Conservation (phyloP, 2,113 vertebrate genomes). For the Trinectes maculatus region DNA sequence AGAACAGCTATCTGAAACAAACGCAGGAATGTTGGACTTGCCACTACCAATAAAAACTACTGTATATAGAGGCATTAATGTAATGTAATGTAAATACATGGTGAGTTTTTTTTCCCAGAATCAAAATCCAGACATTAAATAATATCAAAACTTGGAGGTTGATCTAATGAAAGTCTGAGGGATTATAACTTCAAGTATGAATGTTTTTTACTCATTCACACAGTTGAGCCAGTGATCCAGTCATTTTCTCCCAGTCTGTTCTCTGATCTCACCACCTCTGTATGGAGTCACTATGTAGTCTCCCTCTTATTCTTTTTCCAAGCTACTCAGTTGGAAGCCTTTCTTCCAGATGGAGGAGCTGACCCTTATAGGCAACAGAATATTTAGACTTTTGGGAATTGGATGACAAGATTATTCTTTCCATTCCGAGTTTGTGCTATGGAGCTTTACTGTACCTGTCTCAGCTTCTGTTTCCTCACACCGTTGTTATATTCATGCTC, state of each 20-base stretch:
- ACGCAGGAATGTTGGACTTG: not conserved
- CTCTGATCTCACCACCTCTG: conserved; percentile 7
- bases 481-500: not conserved
- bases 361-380: conserved; percentile 31
- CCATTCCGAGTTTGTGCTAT: not conserved
- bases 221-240: not conserved
- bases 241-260: not conserved
- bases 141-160: not conserved
- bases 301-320: not conserved
- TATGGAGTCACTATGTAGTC: not conserved
- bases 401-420: not conserved
- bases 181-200: not conserved
- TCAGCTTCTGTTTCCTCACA: not conserved
- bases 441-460: not conserved
- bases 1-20: not conserved
- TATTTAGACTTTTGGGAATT: conserved; percentile 30
- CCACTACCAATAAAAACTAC: not conserved
- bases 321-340: conserved; percentile 23
- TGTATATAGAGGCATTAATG: not conserved
- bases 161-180: not conserved
- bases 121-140: not conserved
- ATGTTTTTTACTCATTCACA: not conserved
- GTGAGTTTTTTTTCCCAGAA: not conserved
- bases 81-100: not conserved
- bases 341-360: conserved; percentile 31